Percentiles rank a stretch among this genome's conserved stretches.
Evolutionary conservation across 2,888 invertebrate genomes (phyloP).

Genomic region (Camponotus fellah): DNA sequence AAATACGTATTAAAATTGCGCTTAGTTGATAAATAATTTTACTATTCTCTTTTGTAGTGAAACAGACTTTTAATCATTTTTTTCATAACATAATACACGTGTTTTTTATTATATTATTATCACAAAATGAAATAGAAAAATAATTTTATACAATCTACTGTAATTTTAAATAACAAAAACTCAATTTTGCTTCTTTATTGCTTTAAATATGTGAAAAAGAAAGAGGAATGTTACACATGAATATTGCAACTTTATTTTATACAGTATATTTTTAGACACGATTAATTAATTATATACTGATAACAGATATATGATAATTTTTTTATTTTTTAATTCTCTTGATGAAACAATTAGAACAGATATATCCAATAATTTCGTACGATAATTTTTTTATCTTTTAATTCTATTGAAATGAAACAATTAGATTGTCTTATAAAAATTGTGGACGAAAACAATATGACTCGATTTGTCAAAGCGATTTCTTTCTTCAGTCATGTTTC

Average conservation of each 20-base stretch:
- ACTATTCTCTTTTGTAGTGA: neutral
- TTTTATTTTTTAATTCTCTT: too few species aligned
- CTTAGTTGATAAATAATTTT: constrained; percentile 6
- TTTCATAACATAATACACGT: neutral
- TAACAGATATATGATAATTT: too few species aligned
- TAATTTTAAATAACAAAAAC: constrained; percentile 3
- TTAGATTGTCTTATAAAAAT: neutral
- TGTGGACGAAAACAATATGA: neutral
- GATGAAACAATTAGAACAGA: neutral
- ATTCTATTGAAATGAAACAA: too few species aligned
- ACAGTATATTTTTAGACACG: neutral
- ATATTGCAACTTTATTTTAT: neutral
- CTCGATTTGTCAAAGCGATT: neutral
- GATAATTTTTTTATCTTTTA: constrained; percentile 2
- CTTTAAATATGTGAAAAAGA: neutral
- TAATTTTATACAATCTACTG: neutral
- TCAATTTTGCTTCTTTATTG: neutral
- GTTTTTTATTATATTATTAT: neutral
- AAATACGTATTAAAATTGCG: neutral
- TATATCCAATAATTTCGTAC: neutral
- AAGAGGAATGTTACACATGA: neutral
- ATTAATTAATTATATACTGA: neutral
- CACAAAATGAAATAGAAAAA: neutral
- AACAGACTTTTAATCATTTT: neutral
- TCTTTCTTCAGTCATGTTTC: constrained; percentile 4